phyloP scores from a whole-genome alignment of 1,140 invertebrate genomes.

The Tetramorium simillimum region DNA sequence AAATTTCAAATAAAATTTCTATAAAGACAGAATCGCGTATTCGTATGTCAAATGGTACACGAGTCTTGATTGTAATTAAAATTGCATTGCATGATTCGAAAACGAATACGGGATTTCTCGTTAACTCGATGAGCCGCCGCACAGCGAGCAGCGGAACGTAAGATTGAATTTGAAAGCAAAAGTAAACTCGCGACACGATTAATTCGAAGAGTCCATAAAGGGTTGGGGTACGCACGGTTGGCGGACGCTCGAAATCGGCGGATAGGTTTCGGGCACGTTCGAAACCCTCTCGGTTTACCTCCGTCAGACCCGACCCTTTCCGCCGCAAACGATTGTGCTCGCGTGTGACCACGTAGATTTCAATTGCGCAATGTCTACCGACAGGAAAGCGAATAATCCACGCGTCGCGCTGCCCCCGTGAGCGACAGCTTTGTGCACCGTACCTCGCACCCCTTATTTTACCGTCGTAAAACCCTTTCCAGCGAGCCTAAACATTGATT shows the following conservation, averaged over 20 bases:
- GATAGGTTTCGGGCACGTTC: slow-evolving; percentile 46
- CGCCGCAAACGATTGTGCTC: slow-evolving; percentile 69
- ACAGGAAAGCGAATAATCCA: slow-evolving; percentile 77
- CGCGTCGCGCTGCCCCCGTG: slow-evolving; percentile 37
- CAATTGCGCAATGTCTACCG: slow-evolving; percentile 78
- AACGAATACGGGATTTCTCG: slow-evolving; percentile 50
- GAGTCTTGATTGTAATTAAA: slow-evolving; percentile 11
- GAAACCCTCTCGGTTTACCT: slow-evolving; percentile 44
- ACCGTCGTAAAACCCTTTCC: slow-evolving; percentile 56
- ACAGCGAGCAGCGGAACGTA: slow-evolving; percentile 51
- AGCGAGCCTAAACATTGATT: slow-evolving; percentile 76
- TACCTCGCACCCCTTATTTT: slow-evolving; percentile 36
- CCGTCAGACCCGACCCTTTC: slow-evolving; percentile 38
- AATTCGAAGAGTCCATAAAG: slow-evolving; percentile 42
- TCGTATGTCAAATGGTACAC: neutral
- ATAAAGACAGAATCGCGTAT: neutral
- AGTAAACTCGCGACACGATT: slow-evolving; percentile 66
- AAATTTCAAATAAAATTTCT: neutral
- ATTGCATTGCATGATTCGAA: neutral
- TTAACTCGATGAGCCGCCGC: slow-evolving; percentile 45
- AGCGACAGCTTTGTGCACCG: slow-evolving; percentile 62
- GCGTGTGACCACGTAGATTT: slow-evolving; percentile 77
- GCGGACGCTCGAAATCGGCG: slow-evolving; percentile 44
- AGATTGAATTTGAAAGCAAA: slow-evolving; percentile 71
- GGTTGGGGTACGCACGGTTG: neutral